Conservation (phyloP, 1,140 invertebrate genomes). For the Drosophila baimaii region DNA sequence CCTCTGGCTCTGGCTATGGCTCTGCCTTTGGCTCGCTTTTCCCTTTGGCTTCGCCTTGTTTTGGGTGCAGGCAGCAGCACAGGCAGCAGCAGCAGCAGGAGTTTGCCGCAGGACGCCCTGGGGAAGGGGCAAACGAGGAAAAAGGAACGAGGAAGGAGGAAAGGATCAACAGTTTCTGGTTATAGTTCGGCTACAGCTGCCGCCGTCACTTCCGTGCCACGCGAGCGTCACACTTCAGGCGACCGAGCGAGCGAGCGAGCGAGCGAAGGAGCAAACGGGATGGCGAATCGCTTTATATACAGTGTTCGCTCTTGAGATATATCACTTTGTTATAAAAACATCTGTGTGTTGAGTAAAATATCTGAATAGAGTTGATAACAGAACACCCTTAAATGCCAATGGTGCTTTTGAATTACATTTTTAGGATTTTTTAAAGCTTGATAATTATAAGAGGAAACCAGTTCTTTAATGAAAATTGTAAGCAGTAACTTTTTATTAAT, state of each 20-base stretch:
- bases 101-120: conserved; percentile 14
- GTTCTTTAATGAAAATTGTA: too few relatives aligned
- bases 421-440: neutral
- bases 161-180: conserved; percentile 80
- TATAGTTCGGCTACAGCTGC: conserved; percentile 75
- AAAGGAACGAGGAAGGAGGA: conserved; percentile 30
- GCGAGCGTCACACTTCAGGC: conserved; percentile 78
- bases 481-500: too few relatives aligned
- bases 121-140: conserved; percentile 11
- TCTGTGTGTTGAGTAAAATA: neutral
- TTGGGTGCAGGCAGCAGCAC: conserved; percentile 59
- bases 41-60: conserved; percentile 25
- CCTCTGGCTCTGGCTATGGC: conserved; percentile 8
- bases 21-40: conserved; percentile 27
- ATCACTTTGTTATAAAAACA: conserved; percentile 15
- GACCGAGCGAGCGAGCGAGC: conserved; percentile 22
- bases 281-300: conserved; percentile 18
- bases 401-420: neutral
- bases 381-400: fast-evolving
- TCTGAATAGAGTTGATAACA: neutral
- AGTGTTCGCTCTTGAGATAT: neutral
- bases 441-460: neutral
- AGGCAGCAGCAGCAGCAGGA: conserved; percentile 3
- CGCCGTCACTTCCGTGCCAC: conserved; percentile 77
- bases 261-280: neutral